These are phyloP conservation scores for Nannoperca obscura DNA, from an alignment of 2,797 vertebrate species.

Conservation along the genomic window DNA sequence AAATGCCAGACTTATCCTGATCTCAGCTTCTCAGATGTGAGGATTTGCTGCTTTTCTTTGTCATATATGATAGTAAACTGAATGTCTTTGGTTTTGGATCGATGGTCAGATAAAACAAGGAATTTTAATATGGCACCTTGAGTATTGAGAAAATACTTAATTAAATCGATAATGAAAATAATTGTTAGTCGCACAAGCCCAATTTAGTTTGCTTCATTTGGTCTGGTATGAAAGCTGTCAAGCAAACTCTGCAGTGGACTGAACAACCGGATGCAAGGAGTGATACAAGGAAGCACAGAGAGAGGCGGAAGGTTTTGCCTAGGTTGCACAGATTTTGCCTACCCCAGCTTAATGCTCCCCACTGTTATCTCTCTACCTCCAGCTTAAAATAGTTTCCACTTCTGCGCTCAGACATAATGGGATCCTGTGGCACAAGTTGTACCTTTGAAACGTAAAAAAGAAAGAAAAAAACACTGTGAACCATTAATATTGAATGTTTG, in stretches of 20 bases:
- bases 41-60: background rate
- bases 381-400: constrained; percentile 17
- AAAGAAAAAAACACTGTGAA: background rate
- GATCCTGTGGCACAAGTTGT: constrained; percentile 22
- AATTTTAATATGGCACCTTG: background rate
- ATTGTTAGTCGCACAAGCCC: too few relatives aligned
- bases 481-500: constrained; percentile 17
- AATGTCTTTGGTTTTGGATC: background rate
- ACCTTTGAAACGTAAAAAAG: constrained; percentile 1
- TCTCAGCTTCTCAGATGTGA: background rate
- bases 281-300: too few relatives aligned
- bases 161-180: too few relatives aligned
- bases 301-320: too few relatives aligned
- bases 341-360: background rate
- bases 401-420: constrained; percentile 10
- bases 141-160: background rate
- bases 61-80: background rate
- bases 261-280: too few relatives aligned
- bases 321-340: too few relatives aligned
- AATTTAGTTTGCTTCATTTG: too few relatives aligned
- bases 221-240: too few relatives aligned
- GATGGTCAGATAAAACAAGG: background rate
- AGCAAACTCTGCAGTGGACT: too few relatives aligned
- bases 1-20: too few relatives aligned
- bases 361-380: constrained; percentile 9